Percentiles rank a stretch among this genome's conserved stretches.
Evolutionary conservation across 37 sponge, comb jelly and placozoan genomes (phyloP).

Genomic region (Lycopodina hypogea): DNA sequence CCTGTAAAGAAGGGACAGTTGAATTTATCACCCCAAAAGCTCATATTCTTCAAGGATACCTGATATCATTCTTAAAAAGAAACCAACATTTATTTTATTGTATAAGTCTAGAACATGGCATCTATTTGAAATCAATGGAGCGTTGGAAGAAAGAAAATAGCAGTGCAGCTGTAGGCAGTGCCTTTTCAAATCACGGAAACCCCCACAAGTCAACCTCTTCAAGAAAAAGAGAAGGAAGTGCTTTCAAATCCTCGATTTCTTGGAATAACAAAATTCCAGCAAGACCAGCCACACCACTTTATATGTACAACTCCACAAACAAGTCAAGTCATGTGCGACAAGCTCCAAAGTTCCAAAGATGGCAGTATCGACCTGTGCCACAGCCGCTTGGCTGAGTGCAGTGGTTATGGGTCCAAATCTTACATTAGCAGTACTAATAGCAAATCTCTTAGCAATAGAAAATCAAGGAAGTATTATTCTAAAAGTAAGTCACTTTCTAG

Average conservation of each 20-base stretch:
- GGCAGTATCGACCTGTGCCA: conserved; percentile 15
- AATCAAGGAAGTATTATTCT: conserved; percentile 10
- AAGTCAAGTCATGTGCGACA: conserved; percentile 18
- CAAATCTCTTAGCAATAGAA: not conserved
- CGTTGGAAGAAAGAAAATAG: conserved; percentile 20
- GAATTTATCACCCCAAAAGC: not conserved
- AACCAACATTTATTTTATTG: not conserved
- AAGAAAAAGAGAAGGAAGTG: conserved; percentile 2
- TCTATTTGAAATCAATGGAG: conserved; percentile 36
- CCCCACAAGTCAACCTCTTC: not conserved
- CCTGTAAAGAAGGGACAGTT: not conserved
- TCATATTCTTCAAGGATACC: not conserved
- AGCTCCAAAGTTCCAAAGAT: conserved; percentile 16
- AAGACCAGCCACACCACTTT: not conserved
- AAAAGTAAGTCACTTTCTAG: conserved; percentile 2
- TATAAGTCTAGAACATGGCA: conserved; percentile 29
- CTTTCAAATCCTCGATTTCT: not conserved
- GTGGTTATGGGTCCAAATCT: not conserved
- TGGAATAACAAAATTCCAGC: not conserved
- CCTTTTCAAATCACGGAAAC: conserved; percentile 16
- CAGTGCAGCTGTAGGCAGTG: conserved; percentile 45
- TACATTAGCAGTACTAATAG: conserved; percentile 15
- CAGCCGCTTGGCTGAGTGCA: conserved; percentile 17
- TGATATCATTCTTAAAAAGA: not conserved
- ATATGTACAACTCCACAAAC: not conserved